Percentiles rank a stretch among this genome's conserved stretches.
Conservation (phyloP, 2,888 invertebrate genomes). For the Patella depressa region DNA sequence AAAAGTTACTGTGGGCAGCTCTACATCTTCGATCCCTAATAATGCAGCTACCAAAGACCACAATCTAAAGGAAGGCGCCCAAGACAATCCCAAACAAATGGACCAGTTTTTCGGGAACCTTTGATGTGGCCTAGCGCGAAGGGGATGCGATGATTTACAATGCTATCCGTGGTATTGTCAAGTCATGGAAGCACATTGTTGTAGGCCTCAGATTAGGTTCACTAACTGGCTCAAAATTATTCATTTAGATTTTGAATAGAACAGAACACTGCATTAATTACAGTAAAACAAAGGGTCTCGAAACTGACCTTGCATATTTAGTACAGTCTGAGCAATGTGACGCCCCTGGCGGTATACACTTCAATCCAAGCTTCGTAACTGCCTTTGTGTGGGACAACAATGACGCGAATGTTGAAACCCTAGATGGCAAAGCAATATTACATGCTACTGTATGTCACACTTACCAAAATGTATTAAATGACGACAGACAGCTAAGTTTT, state of each 20-base stretch:
- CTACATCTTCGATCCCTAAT: too few species aligned
- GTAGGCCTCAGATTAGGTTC: too few species aligned
- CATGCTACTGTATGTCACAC: too few species aligned
- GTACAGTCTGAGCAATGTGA: constrained; percentile 11
- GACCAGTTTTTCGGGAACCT: too few species aligned
- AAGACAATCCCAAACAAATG: too few species aligned
- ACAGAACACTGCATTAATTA: constrained; percentile 29
- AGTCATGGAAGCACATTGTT: constrained; percentile 31
- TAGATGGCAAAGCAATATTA: constrained; percentile 19
- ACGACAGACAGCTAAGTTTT: neutral
- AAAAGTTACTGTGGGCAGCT: too few species aligned
- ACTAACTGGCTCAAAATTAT: neutral
- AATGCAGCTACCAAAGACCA: neutral
- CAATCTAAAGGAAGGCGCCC: too few species aligned
- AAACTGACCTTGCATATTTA: constrained; percentile 26
- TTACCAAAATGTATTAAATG: constrained; percentile 16
- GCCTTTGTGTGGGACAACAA: constrained; percentile 26
- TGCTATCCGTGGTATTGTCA: constrained; percentile 24
- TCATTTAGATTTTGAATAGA: constrained; percentile 25
- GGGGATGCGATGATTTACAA: constrained; percentile 17
- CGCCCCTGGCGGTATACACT: constrained; percentile 16
- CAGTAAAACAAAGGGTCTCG: constrained; percentile 25
- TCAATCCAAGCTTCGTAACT: too few species aligned
- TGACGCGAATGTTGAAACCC: constrained; percentile 20
- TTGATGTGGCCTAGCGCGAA: too few species aligned